Conservation (phyloP, 2,797 vertebrate species). For the Pipistrellus pipistrellus region DNA sequence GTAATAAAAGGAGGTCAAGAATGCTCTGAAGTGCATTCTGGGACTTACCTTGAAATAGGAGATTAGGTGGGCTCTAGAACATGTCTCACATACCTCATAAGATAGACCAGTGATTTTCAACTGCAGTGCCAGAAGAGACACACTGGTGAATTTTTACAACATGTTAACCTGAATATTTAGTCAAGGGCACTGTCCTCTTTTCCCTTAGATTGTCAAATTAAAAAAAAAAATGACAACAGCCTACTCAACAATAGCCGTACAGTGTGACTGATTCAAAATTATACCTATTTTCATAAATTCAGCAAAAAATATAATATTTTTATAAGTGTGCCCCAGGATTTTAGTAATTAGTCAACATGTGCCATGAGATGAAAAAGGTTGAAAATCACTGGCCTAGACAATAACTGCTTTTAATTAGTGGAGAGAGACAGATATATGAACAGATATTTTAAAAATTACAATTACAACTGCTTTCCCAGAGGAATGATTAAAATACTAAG, state of each 20-base stretch:
- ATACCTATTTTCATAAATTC: background rate
- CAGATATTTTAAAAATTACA: background rate
- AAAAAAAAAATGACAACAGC: background rate
- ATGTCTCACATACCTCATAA: background rate
- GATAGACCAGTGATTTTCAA: background rate
- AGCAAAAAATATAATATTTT: background rate
- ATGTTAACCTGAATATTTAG: background rate
- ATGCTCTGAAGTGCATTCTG: background rate
- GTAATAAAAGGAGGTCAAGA: slow-evolving; percentile 53
- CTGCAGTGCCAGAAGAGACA: background rate
- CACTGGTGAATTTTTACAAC: background rate
- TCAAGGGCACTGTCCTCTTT: background rate
- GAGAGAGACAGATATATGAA: background rate
- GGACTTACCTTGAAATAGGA: background rate
- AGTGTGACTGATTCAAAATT: background rate
- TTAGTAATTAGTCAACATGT: background rate
- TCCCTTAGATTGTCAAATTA: background rate
- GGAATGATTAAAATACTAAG: background rate
- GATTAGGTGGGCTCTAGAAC: slow-evolving; percentile 1
- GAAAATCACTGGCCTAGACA: background rate
- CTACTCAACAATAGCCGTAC: no score
- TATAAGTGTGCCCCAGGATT: background rate
- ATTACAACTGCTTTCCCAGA: background rate
- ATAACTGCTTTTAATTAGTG: background rate
- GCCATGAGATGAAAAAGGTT: background rate